These are phyloP conservation scores for Collichthys lucidus DNA, from an alignment of 2,113 vertebrate species.

Conservation along the genomic window DNA sequence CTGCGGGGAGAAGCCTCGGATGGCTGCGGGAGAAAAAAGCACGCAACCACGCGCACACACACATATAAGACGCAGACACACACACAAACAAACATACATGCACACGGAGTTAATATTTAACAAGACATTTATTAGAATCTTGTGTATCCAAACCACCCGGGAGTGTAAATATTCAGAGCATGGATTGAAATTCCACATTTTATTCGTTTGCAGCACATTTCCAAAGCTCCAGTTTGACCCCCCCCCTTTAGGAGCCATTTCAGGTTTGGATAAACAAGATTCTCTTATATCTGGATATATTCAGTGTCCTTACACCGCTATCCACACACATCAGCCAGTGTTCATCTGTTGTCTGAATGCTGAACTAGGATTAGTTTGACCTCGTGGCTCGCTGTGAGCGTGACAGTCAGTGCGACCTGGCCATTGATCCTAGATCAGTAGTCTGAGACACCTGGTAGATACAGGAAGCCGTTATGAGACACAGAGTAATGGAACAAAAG, in stretches of 20 bases:
- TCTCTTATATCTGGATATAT: neutral
- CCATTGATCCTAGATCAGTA: constrained; percentile 57
- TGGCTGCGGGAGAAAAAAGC: constrained; percentile 77
- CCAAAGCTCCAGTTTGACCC: neutral
- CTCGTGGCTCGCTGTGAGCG: neutral
- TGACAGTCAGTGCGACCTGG: constrained; percentile 19
- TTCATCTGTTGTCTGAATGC: constrained; percentile 44
- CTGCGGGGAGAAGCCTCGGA: constrained; percentile 87
- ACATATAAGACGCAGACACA: neutral
- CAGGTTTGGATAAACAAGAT: constrained; percentile 66
- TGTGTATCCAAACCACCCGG: constrained; percentile 59
- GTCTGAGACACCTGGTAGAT: constrained; percentile 32
- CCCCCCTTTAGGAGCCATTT: neutral
- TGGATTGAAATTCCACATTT: constrained; percentile 20
- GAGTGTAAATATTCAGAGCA: constrained; percentile 16
- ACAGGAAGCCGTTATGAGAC: constrained; percentile 12
- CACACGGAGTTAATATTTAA: constrained; percentile 31
- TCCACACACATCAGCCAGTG: constrained; percentile 26
- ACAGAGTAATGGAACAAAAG: constrained; percentile 11
- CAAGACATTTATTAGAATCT: constrained; percentile 19
- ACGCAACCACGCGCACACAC: neutral
- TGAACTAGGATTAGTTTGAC: constrained; percentile 58
- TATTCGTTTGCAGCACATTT: constrained; percentile 14
- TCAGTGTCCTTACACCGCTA: neutral
- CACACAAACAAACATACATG: constrained; percentile 2